These are phyloP conservation scores for Mesocricetus auratus DNA, from an alignment of 2,113 vertebrate species.

Conservation along the genomic window DNA sequence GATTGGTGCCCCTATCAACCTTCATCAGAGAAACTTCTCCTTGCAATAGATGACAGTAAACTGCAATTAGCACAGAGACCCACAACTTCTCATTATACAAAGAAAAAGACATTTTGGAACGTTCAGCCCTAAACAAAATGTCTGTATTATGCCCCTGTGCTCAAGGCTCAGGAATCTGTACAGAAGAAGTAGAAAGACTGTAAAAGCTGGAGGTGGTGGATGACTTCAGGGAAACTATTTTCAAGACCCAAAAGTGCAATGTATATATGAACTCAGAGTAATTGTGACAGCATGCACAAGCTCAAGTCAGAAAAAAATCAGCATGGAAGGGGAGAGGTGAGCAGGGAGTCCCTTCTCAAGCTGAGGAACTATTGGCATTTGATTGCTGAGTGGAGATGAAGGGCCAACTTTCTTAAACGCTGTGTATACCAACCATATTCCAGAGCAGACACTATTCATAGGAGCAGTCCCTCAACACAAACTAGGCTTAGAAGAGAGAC, in stretches of 20 bases:
- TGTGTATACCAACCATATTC: background rate
- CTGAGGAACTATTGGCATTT: background rate
- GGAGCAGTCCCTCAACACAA: background rate
- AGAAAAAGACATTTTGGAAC: background rate
- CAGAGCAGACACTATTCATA: background rate
- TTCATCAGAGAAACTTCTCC: background rate
- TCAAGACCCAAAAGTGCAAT: background rate
- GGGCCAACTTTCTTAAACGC: background rate
- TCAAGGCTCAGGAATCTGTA: background rate
- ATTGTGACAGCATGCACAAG: background rate
- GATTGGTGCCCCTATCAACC: background rate
- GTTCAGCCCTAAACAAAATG: background rate
- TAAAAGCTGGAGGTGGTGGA: background rate
- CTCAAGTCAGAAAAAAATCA: background rate
- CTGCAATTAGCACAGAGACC: background rate
- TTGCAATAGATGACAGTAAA: background rate
- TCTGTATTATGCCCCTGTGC: background rate
- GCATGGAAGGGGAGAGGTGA: background rate
- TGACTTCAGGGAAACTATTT: background rate
- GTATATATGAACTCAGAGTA: background rate
- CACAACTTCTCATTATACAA: background rate
- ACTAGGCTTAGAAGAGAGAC: background rate
- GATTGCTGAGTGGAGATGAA: background rate
- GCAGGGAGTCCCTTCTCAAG: background rate
- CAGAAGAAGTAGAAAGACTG: background rate